Percentiles rank a stretch among this genome's conserved stretches.
Conservation (phyloP, 2,113 vertebrate genomes). For the Ictalurus punctatus region DNA sequence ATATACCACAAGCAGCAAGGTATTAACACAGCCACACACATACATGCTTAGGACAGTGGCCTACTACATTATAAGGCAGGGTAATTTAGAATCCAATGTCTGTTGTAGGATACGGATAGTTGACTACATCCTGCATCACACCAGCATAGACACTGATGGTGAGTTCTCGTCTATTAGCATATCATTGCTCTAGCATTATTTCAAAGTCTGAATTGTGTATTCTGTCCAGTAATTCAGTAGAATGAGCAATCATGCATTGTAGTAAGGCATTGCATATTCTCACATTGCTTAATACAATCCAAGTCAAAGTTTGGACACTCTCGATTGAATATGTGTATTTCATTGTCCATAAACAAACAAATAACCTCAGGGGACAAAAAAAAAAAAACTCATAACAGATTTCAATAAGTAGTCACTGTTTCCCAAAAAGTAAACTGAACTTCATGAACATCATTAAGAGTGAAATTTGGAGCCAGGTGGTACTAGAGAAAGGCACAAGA, state of each 20-base stretch:
- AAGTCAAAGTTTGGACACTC: not conserved
- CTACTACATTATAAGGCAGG: not conserved
- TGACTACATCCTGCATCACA: slow-evolving; percentile 80
- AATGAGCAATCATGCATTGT: not conserved
- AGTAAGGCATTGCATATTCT: not conserved
- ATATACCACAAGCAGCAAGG: slow-evolving; percentile 73
- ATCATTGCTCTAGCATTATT: not conserved
- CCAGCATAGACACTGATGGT: slow-evolving; percentile 65
- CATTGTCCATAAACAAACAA: not conserved
- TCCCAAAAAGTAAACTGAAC: not conserved
- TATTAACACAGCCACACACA: slow-evolving; percentile 54
- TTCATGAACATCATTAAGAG: not conserved
- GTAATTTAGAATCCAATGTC: not conserved
- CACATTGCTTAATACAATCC: not conserved
- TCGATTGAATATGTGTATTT: not conserved
- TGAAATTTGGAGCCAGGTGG: not conserved
- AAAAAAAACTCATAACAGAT: not conserved
- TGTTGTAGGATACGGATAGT: slow-evolving; percentile 85
- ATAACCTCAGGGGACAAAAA: not conserved
- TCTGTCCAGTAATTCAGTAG: not conserved
- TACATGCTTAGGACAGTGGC: not conserved
- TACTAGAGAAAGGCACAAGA: not conserved
- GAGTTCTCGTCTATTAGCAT: not conserved
- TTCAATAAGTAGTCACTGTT: not conserved
- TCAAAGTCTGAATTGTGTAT: not conserved